Evolutionary conservation across 2,797 vertebrate species (phyloP).

Genomic region (Melanotaenia pygmaea): DNA sequence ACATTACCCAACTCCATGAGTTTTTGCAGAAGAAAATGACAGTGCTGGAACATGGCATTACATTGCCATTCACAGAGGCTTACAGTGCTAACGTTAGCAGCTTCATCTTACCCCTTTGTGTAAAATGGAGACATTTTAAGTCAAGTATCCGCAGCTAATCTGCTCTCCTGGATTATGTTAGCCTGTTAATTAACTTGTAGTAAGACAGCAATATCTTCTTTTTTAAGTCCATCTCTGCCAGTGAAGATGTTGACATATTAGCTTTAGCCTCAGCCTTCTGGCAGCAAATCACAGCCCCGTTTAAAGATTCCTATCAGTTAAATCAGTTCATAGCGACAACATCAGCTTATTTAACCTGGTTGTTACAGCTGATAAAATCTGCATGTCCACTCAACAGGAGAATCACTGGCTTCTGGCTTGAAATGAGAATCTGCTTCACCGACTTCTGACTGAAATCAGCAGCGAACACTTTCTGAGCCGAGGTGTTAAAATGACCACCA

Average conservation of each 20-base stretch:
- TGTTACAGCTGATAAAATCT: background rate
- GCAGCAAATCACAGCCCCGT: background rate
- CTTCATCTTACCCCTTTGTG: background rate
- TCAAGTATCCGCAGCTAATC: background rate
- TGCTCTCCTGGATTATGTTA: background rate
- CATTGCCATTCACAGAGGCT: background rate
- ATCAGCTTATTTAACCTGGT: background rate
- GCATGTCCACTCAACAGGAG: background rate
- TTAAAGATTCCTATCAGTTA: background rate
- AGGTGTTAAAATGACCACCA: background rate
- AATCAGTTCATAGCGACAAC: background rate
- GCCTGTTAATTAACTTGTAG: background rate
- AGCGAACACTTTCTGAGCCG: background rate
- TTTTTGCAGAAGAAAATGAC: background rate
- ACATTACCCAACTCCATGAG: background rate
- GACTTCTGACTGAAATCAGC: background rate
- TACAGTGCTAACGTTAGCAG: background rate
- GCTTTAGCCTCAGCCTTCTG: background rate
- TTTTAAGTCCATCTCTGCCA: background rate
- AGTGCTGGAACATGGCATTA: background rate
- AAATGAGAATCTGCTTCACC: background rate
- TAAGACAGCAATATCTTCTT: background rate
- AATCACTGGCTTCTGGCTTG: background rate
- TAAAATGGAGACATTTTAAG: background rate
- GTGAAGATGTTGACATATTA: background rate